Evolutionary conservation across 2,888 invertebrate species (phyloP).

Genomic region (Platycheirus albimanus): DNA sequence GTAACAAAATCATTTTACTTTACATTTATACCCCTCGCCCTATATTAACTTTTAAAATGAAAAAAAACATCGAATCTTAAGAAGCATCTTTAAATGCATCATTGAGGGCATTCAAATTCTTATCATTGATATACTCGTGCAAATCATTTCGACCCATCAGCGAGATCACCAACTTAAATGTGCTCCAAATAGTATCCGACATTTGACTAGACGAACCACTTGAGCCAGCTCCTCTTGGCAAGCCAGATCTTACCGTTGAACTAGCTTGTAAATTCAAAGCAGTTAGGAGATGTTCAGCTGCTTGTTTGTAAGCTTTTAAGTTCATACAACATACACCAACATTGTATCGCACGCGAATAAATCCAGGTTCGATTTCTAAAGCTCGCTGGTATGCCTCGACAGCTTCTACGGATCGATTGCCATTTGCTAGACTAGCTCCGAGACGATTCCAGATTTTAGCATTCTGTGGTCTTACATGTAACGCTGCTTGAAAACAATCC

Average conservation of each 20-base stretch:
- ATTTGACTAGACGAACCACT: slow-evolving; percentile 83
- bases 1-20: no score
- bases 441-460: slow-evolving; percentile 98
- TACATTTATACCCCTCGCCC: no score
- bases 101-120: slow-evolving; percentile 86
- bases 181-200: slow-evolving; percentile 98
- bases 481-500: slow-evolving; percentile 96
- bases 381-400: slow-evolving; percentile 97
- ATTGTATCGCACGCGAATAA: slow-evolving; percentile 98
- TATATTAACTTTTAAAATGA: not conserved
- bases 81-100: slow-evolving; percentile 82
- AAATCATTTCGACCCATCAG: slow-evolving; percentile 89
- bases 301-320: slow-evolving; percentile 96
- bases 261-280: slow-evolving; percentile 95
- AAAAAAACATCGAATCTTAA: not conserved
- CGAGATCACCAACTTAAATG: slow-evolving; percentile 93
- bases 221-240: slow-evolving; percentile 84
- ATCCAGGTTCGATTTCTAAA: slow-evolving; percentile 95
- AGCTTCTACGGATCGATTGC: slow-evolving; percentile 96
- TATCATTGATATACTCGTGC: slow-evolving; percentile 85
- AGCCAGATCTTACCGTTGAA: slow-evolving; percentile 83
- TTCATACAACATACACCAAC: slow-evolving; percentile 99
- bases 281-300: slow-evolving; percentile 96
- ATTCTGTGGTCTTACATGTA: slow-evolving; percentile 90
- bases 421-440: slow-evolving; percentile 98